Conservation (phyloP, 2,888 invertebrate species). For the Hydriomena furcata region DNA sequence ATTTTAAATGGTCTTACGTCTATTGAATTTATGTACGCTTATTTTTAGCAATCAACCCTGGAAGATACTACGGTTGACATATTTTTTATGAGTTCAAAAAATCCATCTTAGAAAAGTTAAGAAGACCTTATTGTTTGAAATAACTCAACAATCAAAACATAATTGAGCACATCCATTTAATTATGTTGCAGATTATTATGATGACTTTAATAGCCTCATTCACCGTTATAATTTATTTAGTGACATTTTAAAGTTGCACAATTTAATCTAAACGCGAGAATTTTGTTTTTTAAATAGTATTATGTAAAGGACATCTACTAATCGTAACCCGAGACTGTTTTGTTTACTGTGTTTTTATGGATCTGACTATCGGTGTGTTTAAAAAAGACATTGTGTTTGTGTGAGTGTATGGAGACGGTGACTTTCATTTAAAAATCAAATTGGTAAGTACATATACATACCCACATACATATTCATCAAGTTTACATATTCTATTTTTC, state of each 20-base stretch:
- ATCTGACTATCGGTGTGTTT: background rate
- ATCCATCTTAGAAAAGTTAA: too few species aligned
- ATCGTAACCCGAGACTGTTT: background rate
- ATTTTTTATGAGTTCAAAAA: too few species aligned
- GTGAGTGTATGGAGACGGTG: background rate
- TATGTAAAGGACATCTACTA: constrained; percentile 8
- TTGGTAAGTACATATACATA: constrained; percentile 5
- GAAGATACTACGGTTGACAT: too few species aligned
- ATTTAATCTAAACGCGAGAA: background rate
- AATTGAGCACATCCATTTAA: too few species aligned
- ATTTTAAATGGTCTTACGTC: too few species aligned
- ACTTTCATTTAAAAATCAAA: background rate
- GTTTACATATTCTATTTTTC: too few species aligned
- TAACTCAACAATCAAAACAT: too few species aligned
- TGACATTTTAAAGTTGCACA: constrained; percentile 16
- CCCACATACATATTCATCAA: background rate
- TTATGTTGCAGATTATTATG: too few species aligned
- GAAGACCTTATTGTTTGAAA: too few species aligned
- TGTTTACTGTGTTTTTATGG: background rate
- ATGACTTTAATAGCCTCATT: background rate
- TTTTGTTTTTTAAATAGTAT: constrained; percentile 4
- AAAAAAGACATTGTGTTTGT: background rate
- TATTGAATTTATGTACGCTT: too few species aligned
- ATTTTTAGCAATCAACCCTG: too few species aligned
- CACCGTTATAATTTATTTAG: background rate